Base-by-base conservation (phyloP, 2,797 vertebrate species). In the Galago senegalensis region DNA sequence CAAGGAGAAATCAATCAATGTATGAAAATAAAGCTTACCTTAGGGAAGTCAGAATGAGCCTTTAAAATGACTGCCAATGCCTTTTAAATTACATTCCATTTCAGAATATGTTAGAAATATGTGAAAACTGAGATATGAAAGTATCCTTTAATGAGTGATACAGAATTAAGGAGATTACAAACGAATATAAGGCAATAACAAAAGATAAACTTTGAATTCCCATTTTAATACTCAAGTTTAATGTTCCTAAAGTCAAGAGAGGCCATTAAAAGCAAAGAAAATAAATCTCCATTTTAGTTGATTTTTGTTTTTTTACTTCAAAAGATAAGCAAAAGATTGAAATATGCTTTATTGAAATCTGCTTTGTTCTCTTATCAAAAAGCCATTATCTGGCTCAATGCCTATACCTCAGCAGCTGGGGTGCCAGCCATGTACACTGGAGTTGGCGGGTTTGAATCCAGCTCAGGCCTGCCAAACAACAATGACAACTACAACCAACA, bases 51-150 rank as follows among this genome's bases (percentile, higher is more conserved):
- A 84, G 11, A 87, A 60, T 75, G 2, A 9, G 20, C 9, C 60
- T 91, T 75, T 77, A 87, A 91, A 90, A 58, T 2, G 18, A 88
- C 56, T 81, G 3, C 0, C 31, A 31, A 25, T 27, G 2, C 20
- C 10, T 89, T 86, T 79, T 18, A 53, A 91, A 86, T 91, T 90
- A 27, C 53, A 88, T 49, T 67, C 18, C 7, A 69, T 82, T 88
- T 89, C 12, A 84, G 96, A 88, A 67, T 7, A 56, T 25, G 7
- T 73, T 91, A 69, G 46, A 82, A 82, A 87, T 3, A 86, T 17
- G n/a, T 85, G 5, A 94, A 96, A 43, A 77, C n/a, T 75, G 89
- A 76, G 7, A 72, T 84, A 89, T 81, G 53, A 86, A 87, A 95
- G 40, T 72, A 49, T 37, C 11, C 11, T 80, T 65, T 16, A 61